Evolutionary conservation across 1,140 invertebrate species (phyloP).

Genomic region (Streblospio benedicti): DNA sequence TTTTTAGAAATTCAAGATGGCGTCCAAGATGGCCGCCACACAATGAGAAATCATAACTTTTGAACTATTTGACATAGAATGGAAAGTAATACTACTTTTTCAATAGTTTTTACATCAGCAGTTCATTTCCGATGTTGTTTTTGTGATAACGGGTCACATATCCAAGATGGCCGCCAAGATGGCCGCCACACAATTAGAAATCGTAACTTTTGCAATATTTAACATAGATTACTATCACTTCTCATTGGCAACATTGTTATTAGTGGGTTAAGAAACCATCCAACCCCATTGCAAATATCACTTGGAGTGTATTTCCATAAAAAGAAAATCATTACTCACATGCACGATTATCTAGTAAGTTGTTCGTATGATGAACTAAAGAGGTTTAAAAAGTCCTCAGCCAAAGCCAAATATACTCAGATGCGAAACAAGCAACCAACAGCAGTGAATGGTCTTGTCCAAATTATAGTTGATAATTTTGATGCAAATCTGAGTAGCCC

Average conservation of each 20-base stretch:
- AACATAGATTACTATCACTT: too few relatives aligned
- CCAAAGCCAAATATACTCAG: background rate
- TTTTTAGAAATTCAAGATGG: too few relatives aligned
- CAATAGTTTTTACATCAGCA: too few relatives aligned
- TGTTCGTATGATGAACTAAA: slow-evolving; percentile 22
- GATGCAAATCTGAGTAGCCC: background rate
- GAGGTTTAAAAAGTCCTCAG: slow-evolving; percentile 21
- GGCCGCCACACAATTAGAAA: too few relatives aligned
- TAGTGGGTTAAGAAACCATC: slow-evolving; percentile 9
- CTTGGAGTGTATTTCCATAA: slow-evolving; percentile 16
- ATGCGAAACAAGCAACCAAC: background rate
- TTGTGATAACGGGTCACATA: too few relatives aligned
- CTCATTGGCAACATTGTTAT: slow-evolving; percentile 21
- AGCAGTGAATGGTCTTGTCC: slow-evolving; percentile 6
- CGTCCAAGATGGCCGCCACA: too few relatives aligned
- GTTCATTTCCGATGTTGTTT: too few relatives aligned
- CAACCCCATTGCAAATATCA: slow-evolving; percentile 16
- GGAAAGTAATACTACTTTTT: too few relatives aligned
- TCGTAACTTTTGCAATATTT: too few relatives aligned
- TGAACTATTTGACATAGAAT: too few relatives aligned
- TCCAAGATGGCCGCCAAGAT: too few relatives aligned
- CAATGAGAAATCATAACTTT: too few relatives aligned
- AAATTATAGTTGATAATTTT: slow-evolving; percentile 21
- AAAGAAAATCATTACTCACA: slow-evolving; percentile 7
- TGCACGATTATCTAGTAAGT: slow-evolving; percentile 16